Evolutionary conservation across 2,113 vertebrate species (phyloP).

Genomic region (Pteropus alecto): DNA sequence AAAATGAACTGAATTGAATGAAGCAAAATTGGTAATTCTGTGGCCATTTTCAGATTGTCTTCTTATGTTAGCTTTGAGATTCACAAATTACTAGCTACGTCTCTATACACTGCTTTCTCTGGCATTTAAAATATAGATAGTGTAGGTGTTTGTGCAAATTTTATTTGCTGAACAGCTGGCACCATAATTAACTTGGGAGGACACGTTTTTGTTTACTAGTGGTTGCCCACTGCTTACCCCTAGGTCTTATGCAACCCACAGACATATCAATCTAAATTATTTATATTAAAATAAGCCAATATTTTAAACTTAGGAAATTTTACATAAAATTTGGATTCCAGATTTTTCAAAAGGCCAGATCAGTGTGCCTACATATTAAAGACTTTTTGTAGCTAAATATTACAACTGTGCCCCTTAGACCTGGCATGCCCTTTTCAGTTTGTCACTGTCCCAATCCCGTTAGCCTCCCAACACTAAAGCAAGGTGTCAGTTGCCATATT

Average conservation of each 20-base stretch:
- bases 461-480: not conserved
- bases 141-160: not conserved
- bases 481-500: not conserved
- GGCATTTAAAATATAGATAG: not conserved
- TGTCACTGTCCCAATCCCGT: not conserved
- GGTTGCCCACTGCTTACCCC: not conserved
- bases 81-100: not conserved
- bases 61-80: not conserved
- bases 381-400: not conserved
- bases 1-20: not conserved
- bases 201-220: not conserved
- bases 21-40: not conserved
- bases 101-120: not conserved
- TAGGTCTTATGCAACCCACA: not conserved
- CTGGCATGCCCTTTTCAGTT: not conserved
- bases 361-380: not conserved
- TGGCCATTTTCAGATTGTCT: not conserved
- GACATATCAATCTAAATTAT: not conserved
- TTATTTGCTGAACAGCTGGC: conserved; percentile 8
- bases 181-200: not conserved
- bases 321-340: not conserved
- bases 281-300: not conserved
- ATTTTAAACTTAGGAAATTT: not conserved
- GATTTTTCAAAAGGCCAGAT: not conserved
- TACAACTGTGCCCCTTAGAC: not conserved